Conservation (phyloP, 2,888 invertebrate species). For the Odontocolon sp. region DNA sequence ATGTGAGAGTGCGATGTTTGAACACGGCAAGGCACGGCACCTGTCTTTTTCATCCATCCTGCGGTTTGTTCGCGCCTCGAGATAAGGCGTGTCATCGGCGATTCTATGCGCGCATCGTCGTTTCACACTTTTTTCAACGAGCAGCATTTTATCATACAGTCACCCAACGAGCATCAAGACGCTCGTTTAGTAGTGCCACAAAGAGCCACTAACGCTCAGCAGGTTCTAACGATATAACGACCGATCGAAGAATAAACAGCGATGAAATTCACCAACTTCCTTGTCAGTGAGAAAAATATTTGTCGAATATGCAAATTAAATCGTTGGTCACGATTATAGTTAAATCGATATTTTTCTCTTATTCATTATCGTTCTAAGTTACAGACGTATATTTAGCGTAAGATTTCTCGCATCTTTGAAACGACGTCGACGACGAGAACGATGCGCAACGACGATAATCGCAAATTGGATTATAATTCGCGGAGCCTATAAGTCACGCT, state of each 20-base stretch:
- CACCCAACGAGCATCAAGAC: background rate
- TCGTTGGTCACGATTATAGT: too few relatives aligned
- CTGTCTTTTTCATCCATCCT: conserved; percentile 39
- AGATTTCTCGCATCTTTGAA: conserved; percentile 26
- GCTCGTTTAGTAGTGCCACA: conserved; percentile 17
- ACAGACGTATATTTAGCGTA: conserved; percentile 45
- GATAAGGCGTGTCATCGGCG: conserved; percentile 59
- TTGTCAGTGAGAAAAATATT: too few relatives aligned
- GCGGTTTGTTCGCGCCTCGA: conserved; percentile 53
- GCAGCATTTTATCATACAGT: background rate
- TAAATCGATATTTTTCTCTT: too few relatives aligned
- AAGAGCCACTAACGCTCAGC: background rate
- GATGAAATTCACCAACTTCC: background rate
- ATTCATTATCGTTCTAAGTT: conserved; percentile 18
- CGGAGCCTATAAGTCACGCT: conserved; percentile 78
- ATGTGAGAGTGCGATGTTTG: background rate
- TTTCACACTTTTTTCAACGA: conserved; percentile 37
- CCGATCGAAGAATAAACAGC: background rate
- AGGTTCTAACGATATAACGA: conserved; percentile 2
- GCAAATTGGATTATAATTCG: conserved; percentile 81
- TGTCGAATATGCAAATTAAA: too few relatives aligned
- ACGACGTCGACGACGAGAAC: conserved; percentile 47
- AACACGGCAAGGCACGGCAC: conserved; percentile 20
- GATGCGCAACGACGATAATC: conserved; percentile 74
- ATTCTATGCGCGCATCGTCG: conserved; percentile 55